A percentile compares a stretch with the other conserved stretches of the same genome.
Evolutionary conservation across 2,113 vertebrate genomes (phyloP).

Genomic region (Gracilinanus agilis): DNA sequence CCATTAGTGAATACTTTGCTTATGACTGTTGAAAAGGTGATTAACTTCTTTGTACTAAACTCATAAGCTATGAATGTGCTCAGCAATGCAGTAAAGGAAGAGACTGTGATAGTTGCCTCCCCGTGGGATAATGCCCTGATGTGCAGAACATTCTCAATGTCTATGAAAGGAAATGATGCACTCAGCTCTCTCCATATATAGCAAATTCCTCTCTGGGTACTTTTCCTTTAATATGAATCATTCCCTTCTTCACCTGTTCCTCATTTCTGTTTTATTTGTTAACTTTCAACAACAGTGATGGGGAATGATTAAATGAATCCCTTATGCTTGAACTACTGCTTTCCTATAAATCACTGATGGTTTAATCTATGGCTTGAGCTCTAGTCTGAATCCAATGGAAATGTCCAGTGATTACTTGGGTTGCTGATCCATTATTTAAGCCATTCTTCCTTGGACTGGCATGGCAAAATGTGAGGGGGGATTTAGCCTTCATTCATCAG

Average conservation of each 20-base stretch:
- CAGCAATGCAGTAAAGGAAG: background rate
- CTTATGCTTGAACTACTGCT: background rate
- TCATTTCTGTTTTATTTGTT: background rate
- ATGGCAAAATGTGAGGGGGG: background rate
- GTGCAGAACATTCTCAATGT: background rate
- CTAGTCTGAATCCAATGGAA: background rate
- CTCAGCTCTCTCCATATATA: background rate
- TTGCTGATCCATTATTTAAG: background rate
- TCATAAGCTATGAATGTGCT: background rate
- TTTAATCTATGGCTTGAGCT: background rate
- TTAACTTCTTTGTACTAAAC: background rate
- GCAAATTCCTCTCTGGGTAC: background rate
- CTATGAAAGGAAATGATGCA: background rate
- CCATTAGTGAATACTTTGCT: conserved; percentile 21
- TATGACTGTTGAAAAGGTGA: background rate
- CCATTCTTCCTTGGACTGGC: background rate
- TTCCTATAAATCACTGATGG: background rate
- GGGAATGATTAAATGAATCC: background rate
- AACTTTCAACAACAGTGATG: background rate
- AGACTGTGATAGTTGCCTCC: background rate
- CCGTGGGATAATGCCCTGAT: background rate
- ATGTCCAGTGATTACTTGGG: background rate
- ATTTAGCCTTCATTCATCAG: background rate
- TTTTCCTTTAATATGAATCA: background rate
- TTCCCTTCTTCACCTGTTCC: background rate